A percentile compares a stretch with the other conserved stretches of the same genome.
Conservation (phyloP, 2,113 vertebrate species). For the Urocolius indicus region DNA sequence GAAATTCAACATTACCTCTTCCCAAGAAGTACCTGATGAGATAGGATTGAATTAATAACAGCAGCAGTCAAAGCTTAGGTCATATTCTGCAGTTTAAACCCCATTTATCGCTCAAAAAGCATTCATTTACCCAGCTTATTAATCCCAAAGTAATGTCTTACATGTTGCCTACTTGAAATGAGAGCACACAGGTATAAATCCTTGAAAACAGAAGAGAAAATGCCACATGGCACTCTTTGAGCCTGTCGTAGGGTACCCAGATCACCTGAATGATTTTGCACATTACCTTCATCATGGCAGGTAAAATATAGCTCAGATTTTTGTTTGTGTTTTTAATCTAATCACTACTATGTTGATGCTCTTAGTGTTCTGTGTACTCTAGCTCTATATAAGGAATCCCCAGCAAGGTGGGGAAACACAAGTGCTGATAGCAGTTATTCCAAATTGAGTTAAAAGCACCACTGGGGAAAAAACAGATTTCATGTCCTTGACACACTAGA, state of each 20-base stretch:
- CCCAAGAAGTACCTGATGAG: neutral
- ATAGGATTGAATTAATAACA: neutral
- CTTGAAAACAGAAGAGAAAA: neutral
- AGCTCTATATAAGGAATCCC: neutral
- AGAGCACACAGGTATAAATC: neutral
- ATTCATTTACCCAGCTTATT: neutral
- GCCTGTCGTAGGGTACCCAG: neutral
- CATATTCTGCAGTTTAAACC: neutral
- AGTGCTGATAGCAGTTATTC: neutral
- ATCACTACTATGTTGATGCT: neutral
- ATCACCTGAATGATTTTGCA: neutral
- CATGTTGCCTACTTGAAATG: neutral
- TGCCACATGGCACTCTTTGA: neutral
- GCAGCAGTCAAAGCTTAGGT: neutral
- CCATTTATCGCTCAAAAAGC: neutral
- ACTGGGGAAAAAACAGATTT: neutral
- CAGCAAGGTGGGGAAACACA: neutral
- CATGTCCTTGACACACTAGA: neutral
- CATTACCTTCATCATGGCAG: neutral
- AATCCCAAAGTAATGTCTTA: neutral
- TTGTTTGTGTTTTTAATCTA: neutral
- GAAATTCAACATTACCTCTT: neutral
- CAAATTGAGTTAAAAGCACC: neutral
- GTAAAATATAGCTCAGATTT: neutral
- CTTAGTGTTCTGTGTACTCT: neutral